A percentile compares a stretch with the other conserved stretches of the same genome.
phyloP scores from a whole-genome alignment of 2,113 vertebrate species.

The Phaethon lepturus region DNA sequence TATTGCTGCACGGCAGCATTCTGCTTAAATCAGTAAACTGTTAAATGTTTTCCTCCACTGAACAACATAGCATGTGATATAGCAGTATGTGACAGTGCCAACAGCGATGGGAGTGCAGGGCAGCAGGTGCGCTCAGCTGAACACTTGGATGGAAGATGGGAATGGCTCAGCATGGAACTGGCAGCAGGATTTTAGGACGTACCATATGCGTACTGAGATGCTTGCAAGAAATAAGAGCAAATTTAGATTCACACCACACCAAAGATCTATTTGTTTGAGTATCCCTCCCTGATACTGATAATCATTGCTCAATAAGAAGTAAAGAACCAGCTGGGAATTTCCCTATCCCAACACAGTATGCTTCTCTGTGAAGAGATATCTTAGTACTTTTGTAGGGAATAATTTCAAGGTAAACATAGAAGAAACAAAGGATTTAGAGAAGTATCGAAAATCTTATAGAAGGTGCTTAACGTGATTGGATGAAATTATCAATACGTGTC shows the following conservation, averaged over 20 bases:
- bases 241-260: neutral
- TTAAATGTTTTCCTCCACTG: neutral
- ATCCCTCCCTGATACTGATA: neutral
- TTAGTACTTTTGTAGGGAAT: neutral
- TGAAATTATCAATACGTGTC: neutral
- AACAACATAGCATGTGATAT: neutral
- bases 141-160: neutral
- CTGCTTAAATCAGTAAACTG: neutral
- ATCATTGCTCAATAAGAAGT: fast-evolving
- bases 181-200: neutral
- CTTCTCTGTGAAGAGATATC: neutral
- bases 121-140: neutral
- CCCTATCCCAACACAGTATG: neutral
- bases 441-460: neutral
- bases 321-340: neutral
- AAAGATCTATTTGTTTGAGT: neutral
- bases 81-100: neutral
- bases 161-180: neutral
- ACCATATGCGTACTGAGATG: neutral
- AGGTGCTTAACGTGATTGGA: neutral
- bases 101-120: neutral
- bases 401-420: neutral
- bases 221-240: neutral
- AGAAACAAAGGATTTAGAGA: neutral
- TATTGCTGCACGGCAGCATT: neutral